Percentiles rank a stretch among this genome's conserved stretches.
Evolutionary conservation across 2,888 invertebrate genomes (phyloP).

Genomic region (Limnephilus auricula): DNA sequence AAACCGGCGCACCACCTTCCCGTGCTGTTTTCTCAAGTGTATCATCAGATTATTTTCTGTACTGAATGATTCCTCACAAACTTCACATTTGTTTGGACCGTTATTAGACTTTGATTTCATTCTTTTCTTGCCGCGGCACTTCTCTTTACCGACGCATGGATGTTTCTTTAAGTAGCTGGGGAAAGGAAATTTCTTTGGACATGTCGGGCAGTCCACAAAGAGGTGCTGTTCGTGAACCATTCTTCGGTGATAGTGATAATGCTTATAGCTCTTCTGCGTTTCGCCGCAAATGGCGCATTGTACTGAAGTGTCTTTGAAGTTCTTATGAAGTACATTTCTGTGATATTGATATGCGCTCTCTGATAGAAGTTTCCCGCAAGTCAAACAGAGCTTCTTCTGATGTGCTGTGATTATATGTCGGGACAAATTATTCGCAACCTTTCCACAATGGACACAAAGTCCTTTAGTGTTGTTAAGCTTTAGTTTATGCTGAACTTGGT

Average conservation of each 20-base stretch:
- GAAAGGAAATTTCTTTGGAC: constrained; percentile 30
- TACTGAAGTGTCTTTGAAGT: not conserved
- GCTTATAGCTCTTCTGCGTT: not conserved
- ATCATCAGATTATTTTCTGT: not conserved
- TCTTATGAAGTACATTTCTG: not conserved
- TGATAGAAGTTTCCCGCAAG: constrained; percentile 44
- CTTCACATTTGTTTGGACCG: not conserved
- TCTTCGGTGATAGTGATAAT: not conserved
- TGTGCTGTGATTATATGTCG: not conserved
- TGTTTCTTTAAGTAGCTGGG: not conserved
- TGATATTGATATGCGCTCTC: not conserved
- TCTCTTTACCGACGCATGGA: not conserved
- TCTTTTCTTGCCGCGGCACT: not conserved
- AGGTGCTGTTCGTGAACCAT: constrained; percentile 41
- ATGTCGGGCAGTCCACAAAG: constrained; percentile 18
- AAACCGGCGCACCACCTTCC: constrained; percentile 6
- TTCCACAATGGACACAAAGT: constrained; percentile 39
- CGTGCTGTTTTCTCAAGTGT: not conserved
- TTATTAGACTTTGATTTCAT: not conserved
- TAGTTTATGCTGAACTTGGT: not conserved
- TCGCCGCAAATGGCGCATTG: constrained; percentile 3
- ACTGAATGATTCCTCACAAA: not conserved
- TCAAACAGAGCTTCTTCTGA: constrained; percentile 27
- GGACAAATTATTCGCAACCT: not conserved
- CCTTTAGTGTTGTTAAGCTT: not conserved